Evolutionary conservation across 2,797 vertebrate species (phyloP), one percentile per base, ranked within the genome.

Genomic region (Lacerta viridis): DNA sequence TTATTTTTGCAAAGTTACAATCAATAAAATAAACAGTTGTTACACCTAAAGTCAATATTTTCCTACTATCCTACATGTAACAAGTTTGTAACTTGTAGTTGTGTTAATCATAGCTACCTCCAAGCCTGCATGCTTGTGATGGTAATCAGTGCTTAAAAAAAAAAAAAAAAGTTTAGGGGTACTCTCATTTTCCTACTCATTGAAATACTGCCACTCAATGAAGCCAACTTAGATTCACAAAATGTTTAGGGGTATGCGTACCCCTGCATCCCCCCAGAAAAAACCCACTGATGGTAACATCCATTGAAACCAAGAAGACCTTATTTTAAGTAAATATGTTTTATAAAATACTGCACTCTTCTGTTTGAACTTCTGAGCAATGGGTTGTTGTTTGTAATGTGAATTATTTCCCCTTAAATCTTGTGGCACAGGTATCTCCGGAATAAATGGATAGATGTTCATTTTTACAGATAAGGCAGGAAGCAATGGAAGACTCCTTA

Each of bases 1-100:
- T 75, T 75, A n/a, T 64, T 72, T 74, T 87, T 82, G 39, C 55
- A 82, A 17, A 23, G 23, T 75, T 64, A 87, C 75, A 82, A 33
- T 29, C 36, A 41, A 39, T 3, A 87, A 41, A 72, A 41, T 72
- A 87, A 15, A 74, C 41, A 74, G 81, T 74, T 39, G 61, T 50
- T 55, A 55, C 13, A 55, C 50, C 13, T 55, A 55, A 55, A 55
- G 50, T 55, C 50, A 55, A 55, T 55, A 55, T 59, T 41, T 59
- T 33, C 15, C 20, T 75, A 27, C 75, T 75, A 75, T 75, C 23
- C 9, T 74, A 9, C 6, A 17, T 87, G 43, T 33, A n/a, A 36
- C 7, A 25, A 33, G 7, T 59, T 81, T 17, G 20, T 59, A 7
- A 61, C 9, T 74, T 71, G 27, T 25, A 43, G 69, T 59, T 10